Base-by-base conservation (phyloP, 2,113 vertebrate genomes). In the Paratilapia polleni region DNA sequence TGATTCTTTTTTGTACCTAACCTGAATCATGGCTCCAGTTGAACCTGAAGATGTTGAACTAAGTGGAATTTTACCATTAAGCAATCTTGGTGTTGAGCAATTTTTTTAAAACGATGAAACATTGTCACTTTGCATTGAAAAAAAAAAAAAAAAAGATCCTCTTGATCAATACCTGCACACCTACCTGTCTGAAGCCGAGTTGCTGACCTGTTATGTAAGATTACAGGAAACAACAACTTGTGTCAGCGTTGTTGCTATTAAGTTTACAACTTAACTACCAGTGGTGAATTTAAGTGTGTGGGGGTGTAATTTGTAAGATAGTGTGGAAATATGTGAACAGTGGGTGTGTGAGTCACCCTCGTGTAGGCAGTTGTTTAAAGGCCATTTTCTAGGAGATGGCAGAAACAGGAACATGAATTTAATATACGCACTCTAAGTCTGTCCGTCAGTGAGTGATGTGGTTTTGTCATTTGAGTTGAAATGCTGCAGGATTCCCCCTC, bases 361-460 rank as follows among this genome's bases (percentile, higher is more conserved):
- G 59, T 68, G 92, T 92, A 82, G 93, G 91, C 87, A 81, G 87
- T 91, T 91, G 89, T 93, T 91, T 90, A 91, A 94, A 93, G 88
- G 88, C 79, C 87, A 87, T 86, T 91, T 92, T 90, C 80, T 81
- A 84, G 78, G 80, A 61, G 73, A 87, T 82, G 36, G 74, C 58
- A 90, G 80, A 92, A 93, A 90, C 81, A 83, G 84, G 47, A 81
- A 89, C 81, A 78, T 80, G 34, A 28, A 77, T 83, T 79, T 14
- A 76, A n/a, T 73, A 34, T 49, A 73, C 17, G 1, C 6, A 73
- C 26, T 73, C 26, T n/a, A 52, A 73, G 68, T 54, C 68, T 73
- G 43, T 56, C 38, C 74, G 4, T 52, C 8, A 41, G 52, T 31
- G 70, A 78, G 64, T 75, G 79, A 82, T 89, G 80, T 84, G 81